Percentiles rank a stretch among this genome's conserved stretches.
Evolutionary conservation across 2,113 vertebrate species (phyloP).

Genomic region (Aegotheles bennettii): DNA sequence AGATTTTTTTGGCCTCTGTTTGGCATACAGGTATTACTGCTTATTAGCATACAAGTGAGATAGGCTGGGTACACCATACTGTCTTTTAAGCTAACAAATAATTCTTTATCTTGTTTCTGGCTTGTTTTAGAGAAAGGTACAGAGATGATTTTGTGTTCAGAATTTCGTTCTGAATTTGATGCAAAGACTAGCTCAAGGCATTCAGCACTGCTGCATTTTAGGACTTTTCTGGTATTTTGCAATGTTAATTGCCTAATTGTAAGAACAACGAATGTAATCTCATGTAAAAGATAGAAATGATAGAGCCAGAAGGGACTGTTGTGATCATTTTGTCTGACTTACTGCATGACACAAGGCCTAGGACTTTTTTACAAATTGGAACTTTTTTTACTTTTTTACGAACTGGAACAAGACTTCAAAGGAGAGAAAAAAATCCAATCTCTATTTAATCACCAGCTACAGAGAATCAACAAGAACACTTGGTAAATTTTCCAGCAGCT

Average conservation of each 20-base stretch:
- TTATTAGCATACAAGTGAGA: background rate
- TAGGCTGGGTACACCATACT: background rate
- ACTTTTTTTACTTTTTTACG: too few relatives aligned
- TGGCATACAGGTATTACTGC: background rate
- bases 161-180: background rate
- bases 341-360: background rate
- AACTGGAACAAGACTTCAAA: slow-evolving; percentile 19
- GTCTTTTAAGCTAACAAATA: background rate
- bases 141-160: background rate
- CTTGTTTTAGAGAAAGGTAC: background rate
- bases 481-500: slow-evolving; percentile 13
- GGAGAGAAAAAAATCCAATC: background rate
- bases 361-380: background rate
- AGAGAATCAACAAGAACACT: background rate
- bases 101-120: background rate
- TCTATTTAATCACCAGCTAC: slow-evolving; percentile 10
- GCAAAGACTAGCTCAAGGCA: background rate
- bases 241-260: slow-evolving; percentile 5
- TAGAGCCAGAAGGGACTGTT: background rate
- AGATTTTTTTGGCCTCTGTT: background rate
- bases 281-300: background rate
- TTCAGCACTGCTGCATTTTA: background rate
- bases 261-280: background rate
- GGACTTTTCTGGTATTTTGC: background rate
- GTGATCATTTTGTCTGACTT: background rate